These are phyloP conservation scores for Polyergus mexicanus DNA, from an alignment of 1,140 invertebrate species.

Conservation along the genomic window DNA sequence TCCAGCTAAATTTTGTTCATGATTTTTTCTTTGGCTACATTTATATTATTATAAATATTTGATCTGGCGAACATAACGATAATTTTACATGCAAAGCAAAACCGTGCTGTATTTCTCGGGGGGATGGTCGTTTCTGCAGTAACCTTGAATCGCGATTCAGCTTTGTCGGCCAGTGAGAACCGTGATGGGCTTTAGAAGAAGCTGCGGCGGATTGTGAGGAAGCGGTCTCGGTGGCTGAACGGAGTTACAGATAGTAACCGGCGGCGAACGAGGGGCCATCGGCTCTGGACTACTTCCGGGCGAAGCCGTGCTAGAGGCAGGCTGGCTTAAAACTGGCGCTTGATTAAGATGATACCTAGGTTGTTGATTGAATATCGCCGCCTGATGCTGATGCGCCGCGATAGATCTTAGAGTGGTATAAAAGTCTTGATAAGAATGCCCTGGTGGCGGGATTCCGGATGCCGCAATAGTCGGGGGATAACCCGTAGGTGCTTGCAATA, in stretches of 20 bases:
- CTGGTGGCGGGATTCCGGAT: conserved; percentile 72
- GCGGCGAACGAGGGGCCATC: conserved; percentile 80
- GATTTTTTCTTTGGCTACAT: neutral
- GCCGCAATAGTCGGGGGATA: conserved; percentile 72
- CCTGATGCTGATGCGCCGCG: conserved; percentile 81
- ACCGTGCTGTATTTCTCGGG: neutral
- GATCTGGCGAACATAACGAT: neutral
- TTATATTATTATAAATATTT: neutral
- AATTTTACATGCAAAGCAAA: neutral
- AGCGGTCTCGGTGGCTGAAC: conserved; percentile 73
- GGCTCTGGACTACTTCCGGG: conserved; percentile 87
- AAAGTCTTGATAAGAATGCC: conserved; percentile 84
- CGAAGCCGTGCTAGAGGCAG: conserved; percentile 84
- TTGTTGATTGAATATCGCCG: conserved; percentile 81
- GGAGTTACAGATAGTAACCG: conserved; percentile 78
- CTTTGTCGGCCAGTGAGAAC: conserved; percentile 84
- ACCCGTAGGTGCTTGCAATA: conserved; percentile 77
- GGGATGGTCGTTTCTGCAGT: neutral
- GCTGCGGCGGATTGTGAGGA: conserved; percentile 75
- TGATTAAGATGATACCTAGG: conserved; percentile 79
- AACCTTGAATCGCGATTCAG: conserved; percentile 70
- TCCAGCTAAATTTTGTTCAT: conserved; percentile 40
- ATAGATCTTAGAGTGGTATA: conserved; percentile 86
- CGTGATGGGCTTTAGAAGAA: conserved; percentile 83
- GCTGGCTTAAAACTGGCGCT: conserved; percentile 77